phyloP scores from a whole-genome alignment of 2,888 invertebrate species.

The Epinotia nisella region DNA sequence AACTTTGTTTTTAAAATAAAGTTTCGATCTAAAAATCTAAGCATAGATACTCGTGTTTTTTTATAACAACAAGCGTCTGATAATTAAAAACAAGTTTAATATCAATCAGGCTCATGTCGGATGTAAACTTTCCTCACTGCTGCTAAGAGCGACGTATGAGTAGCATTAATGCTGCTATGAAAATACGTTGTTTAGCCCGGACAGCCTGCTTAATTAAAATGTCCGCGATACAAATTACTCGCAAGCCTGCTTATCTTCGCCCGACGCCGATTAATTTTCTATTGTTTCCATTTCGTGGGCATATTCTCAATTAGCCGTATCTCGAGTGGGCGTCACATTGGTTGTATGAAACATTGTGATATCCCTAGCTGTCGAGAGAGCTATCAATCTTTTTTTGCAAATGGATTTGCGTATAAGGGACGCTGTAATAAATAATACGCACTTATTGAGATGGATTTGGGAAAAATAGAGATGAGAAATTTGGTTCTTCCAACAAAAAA shows the following conservation, averaged over 20 bases:
- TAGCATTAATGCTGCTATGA: background rate
- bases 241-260: constrained; percentile 48
- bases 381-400: constrained; percentile 25
- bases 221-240: constrained; percentile 52
- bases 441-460: background rate
- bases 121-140: background rate
- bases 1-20: no score
- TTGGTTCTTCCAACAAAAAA: background rate
- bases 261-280: constrained; percentile 43
- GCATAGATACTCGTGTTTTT: no score
- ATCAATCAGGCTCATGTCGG: constrained; percentile 18
- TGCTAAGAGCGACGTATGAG: background rate
- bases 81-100: constrained; percentile 24
- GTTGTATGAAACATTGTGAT: constrained; percentile 31
- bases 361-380: constrained; percentile 11
- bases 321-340: constrained; percentile 31
- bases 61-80: background rate
- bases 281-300: constrained; percentile 36
- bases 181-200: background rate
- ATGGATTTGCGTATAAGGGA: background rate
- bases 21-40: no score
- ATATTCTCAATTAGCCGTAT: constrained; percentile 39
- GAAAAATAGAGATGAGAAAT: background rate
- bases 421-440: background rate
- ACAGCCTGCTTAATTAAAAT: constrained; percentile 43